Evolutionary conservation across 2,113 vertebrate species (phyloP).

Genomic region (Bubo bubo): DNA sequence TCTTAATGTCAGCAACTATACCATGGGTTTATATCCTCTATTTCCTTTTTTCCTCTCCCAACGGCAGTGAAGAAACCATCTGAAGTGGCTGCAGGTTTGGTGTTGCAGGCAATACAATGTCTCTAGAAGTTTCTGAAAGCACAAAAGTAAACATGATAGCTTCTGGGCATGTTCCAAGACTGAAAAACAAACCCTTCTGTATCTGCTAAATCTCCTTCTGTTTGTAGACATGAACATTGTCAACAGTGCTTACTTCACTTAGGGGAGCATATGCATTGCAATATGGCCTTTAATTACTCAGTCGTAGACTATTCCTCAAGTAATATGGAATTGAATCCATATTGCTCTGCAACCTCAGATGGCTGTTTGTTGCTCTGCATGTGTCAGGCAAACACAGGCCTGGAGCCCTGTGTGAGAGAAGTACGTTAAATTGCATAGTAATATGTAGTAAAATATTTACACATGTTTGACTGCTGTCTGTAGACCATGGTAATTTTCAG

Average conservation of each 20-base stretch:
- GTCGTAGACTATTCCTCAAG: not conserved
- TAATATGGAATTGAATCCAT: not conserved
- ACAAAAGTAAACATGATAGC: not conserved
- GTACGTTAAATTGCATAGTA: not conserved
- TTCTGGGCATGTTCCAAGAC: conserved; percentile 9
- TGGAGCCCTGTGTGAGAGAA: not conserved
- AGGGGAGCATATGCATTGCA: conserved; percentile 8
- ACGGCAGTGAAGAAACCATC: not conserved
- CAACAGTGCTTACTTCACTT: conserved; percentile 13
- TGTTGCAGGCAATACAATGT: not conserved
- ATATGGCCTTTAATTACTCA: conserved; percentile 57
- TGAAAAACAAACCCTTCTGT: not conserved
- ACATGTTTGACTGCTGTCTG: not conserved
- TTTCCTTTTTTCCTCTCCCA: not conserved
- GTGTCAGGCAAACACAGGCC: not conserved
- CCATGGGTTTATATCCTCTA: not conserved
- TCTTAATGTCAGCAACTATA: not conserved
- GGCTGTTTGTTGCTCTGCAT: not conserved
- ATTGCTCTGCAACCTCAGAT: conserved; percentile 3
- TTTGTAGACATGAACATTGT: conserved; percentile 26
- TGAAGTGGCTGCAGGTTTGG: not conserved
- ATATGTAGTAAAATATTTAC: not conserved
- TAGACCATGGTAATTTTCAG: not conserved
- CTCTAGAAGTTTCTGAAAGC: conserved; percentile 21
- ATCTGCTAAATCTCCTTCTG: conserved; percentile 37